These are phyloP conservation scores for Vireo griseus DNA, from an alignment of 2,797 vertebrate genomes.

Conservation along the genomic window DNA sequence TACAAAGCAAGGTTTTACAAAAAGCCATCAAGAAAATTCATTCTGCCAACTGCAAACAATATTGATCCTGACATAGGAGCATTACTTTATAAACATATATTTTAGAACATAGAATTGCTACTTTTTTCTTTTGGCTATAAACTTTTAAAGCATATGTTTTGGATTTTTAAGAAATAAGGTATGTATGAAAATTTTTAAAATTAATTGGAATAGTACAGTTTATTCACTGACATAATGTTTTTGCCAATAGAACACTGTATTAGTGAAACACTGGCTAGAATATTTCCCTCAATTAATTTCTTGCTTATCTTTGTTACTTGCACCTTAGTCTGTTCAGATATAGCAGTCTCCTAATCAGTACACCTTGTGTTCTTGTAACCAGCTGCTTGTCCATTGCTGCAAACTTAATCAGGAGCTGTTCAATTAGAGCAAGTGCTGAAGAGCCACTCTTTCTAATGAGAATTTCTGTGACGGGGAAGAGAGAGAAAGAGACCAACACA, in stretches of 20 bases:
- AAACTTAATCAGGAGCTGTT: conserved; percentile 20
- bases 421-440: conserved; percentile 3
- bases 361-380: background rate
- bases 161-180: background rate
- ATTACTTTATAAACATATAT: background rate
- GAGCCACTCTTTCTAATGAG: background rate
- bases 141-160: background rate
- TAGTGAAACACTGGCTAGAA: background rate
- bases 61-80: background rate
- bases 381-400: background rate
- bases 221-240: background rate
- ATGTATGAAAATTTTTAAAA: background rate
- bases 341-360: background rate
- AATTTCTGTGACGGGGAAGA: background rate
- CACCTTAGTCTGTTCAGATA: background rate
- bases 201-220: background rate
- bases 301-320: background rate
- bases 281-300: background rate
- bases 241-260: background rate
- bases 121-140: background rate
- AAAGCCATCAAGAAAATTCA: background rate
- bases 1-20: background rate
- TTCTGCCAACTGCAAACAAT: background rate
- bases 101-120: background rate
- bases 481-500: background rate